phyloP scores from a whole-genome alignment of 1,140 invertebrate species.

The Amyelois transitella region DNA sequence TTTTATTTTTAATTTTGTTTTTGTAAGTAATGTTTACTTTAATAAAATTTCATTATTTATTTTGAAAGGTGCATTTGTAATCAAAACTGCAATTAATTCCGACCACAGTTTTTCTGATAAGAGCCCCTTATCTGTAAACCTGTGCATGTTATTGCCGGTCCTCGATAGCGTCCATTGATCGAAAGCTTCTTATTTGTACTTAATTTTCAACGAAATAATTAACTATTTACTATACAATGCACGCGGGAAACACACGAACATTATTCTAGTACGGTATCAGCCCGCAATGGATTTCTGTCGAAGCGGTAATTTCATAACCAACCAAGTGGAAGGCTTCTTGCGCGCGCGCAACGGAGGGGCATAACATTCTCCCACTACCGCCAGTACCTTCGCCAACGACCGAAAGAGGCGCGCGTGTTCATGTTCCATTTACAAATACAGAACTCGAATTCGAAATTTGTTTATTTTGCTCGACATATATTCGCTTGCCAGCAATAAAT shows the following conservation, averaged over 20 bases:
- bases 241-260: not conserved
- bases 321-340: slow-evolving; percentile 6
- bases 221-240: not conserved
- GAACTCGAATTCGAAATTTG: slow-evolving; percentile 15
- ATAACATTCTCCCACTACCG: slow-evolving; percentile 22
- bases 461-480: slow-evolving; percentile 30
- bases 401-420: slow-evolving; percentile 29
- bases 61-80: not conserved
- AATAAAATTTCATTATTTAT: no score
- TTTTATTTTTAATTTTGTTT: no score
- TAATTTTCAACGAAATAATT: not conserved
- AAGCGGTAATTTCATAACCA: not conserved
- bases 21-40: no score
- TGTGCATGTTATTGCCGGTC: slow-evolving; percentile 17
- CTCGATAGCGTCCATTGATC: slow-evolving; percentile 38
- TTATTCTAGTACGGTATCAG: not conserved
- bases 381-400: slow-evolving; percentile 48
- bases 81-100: slow-evolving; percentile 8
- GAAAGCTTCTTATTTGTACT: slow-evolving; percentile 21
- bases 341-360: slow-evolving; percentile 43
- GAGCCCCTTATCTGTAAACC: slow-evolving; percentile 38
- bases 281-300: not conserved
- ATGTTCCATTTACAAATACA: slow-evolving; percentile 17
- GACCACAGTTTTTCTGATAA: slow-evolving; percentile 39
- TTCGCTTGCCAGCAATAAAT: slow-evolving; percentile 3